Base-by-base conservation (phyloP, 2,113 vertebrate species). In the Columbina picui region DNA sequence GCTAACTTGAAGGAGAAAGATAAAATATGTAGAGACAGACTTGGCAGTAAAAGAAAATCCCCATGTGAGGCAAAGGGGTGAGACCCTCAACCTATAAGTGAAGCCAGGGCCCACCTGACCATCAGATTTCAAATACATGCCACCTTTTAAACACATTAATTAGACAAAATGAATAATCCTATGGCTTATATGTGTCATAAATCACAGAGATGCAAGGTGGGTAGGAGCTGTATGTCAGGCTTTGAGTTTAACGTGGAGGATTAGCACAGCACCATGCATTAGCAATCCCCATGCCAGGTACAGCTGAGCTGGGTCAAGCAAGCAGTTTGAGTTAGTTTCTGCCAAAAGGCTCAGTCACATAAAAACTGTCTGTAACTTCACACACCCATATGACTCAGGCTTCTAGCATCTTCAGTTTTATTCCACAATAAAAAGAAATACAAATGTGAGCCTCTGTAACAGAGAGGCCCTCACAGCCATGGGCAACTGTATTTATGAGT, bases 341-440 rank as follows among this genome's bases (percentile, higher is more conserved):
- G n/a, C 65, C 77, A 71, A 75, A 91, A 92, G 38, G 4, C 76
- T 92, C 79, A 75, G 39, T 50, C 91, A 63, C 69, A 84, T 81
- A 87, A 85, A 91, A 90, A 81, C 41, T 65, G 21, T 53, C 76
- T 63, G 60, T 91, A 26, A 45, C 2, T 1, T 75, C 84, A 83
- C 83, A 95, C 76, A 0, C 95, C 95, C 93, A 7, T 74, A 77
- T 96, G 95, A 97, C 80, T 96, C 91, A 96, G 80, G 50, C 22
- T 93, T 8, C 64, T 56, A 47, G 25, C 56, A 90, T 94, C 64
- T 89, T 93, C 80, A 67, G 15, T 64, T 91, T 94, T 94, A 67
- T 92, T 88, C 86, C 86, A 77, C 56, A 93, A 60, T 75, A 52
- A 90, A 93, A 91, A 50, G 27, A 57, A 77, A 26, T 30, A 81